A percentile compares a stretch with the other conserved stretches of the same genome.
Evolutionary conservation across 2,113 vertebrate species (phyloP).

Genomic region (Hippocampus abdominalis): DNA sequence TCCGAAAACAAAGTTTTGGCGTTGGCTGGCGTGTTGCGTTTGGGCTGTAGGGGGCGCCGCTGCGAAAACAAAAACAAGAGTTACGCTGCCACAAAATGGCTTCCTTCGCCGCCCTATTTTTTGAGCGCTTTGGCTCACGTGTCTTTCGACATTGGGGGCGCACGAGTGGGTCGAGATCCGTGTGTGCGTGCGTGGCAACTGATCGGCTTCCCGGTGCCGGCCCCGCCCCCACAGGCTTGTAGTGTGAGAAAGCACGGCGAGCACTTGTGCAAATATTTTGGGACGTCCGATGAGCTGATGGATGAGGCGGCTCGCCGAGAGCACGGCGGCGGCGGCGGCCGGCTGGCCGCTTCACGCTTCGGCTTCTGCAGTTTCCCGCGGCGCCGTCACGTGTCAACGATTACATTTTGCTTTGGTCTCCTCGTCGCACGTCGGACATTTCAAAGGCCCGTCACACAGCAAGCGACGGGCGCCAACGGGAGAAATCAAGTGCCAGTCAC

Average conservation of each 20-base stretch:
- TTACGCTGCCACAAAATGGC: not conserved
- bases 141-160: too few species aligned
- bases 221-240: not conserved
- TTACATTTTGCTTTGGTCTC: not conserved
- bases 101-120: not conserved
- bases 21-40: not conserved
- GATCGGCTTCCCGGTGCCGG: not conserved
- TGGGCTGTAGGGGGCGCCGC: not conserved
- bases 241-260: conserved; percentile 50
- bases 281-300: conserved; percentile 49
- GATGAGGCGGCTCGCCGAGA: conserved; percentile 33
- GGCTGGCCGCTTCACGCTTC: conserved; percentile 37
- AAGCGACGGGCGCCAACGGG: too few species aligned
- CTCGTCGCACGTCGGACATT: not conserved
- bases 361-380: conserved; percentile 39
- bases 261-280: conserved; percentile 59
- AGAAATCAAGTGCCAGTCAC: not conserved
- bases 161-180: too few species aligned
- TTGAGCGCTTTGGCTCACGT: not conserved
- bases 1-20: not conserved
- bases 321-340: conserved; percentile 15
- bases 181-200: not conserved
- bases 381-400: not conserved
- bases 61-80: not conserved
- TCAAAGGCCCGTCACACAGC: not conserved